A percentile compares a stretch with the other conserved stretches of the same genome.
phyloP scores from a whole-genome alignment of 2,113 vertebrate species.

The Pachyramphus minor region DNA sequence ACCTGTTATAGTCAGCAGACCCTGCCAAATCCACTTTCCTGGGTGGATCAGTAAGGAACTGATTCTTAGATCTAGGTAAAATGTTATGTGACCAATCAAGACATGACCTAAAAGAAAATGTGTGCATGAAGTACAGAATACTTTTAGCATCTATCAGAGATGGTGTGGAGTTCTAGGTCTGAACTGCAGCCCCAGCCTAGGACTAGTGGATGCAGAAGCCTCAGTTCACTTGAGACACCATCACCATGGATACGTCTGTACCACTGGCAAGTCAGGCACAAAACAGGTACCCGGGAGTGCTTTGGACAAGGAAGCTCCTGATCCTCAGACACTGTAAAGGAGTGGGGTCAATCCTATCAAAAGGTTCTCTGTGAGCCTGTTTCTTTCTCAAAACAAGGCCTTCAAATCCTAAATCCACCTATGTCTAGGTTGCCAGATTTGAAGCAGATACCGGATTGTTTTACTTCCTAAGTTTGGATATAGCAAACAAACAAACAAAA shows the following conservation, averaged over 20 bases:
- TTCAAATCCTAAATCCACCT: background rate
- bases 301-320: background rate
- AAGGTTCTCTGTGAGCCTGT: background rate
- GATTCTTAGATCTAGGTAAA: background rate
- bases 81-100: background rate
- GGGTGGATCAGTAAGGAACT: background rate
- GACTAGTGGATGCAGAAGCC: background rate
- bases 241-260: accelerated
- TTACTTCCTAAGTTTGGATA: background rate
- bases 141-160: background rate
- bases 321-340: background rate
- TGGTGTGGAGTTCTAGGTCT: background rate
- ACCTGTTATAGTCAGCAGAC: background rate
- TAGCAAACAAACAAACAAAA: background rate
- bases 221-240: background rate
- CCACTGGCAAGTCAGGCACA: background rate
- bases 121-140: background rate
- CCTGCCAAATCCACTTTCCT: background rate
- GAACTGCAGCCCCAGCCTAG: background rate
- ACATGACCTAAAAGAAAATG: background rate
- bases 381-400: background rate
- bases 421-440: background rate
- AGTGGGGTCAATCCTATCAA: background rate
- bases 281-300: background rate
- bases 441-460: background rate